Percentiles rank a stretch among this genome's conserved stretches.
Evolutionary conservation across 1,140 invertebrate genomes (phyloP).

Genomic region (Drosophila watanabei): DNA sequence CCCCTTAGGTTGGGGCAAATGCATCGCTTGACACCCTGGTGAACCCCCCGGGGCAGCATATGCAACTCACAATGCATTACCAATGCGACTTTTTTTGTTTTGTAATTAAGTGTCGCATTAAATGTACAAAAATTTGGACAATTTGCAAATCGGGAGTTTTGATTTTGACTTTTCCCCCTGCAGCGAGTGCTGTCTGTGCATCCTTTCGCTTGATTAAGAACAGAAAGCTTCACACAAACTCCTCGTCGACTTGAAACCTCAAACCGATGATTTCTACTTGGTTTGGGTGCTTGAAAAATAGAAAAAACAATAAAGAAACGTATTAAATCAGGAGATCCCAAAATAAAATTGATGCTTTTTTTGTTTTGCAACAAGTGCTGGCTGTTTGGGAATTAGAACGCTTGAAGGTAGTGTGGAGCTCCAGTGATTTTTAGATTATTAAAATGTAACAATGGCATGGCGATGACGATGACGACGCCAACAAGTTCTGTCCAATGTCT

Average conservation of each 20-base stretch:
- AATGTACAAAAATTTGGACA: not conserved
- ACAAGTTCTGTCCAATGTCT: conserved; percentile 17
- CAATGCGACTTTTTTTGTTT: conserved; percentile 1
- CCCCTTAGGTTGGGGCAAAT: conserved; percentile 46
- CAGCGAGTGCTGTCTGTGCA: conserved; percentile 16
- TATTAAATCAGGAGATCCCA: conserved; percentile 46
- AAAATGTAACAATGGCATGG: conserved; percentile 61
- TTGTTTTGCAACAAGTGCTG: conserved; percentile 41
- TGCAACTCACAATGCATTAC: conserved; percentile 1
- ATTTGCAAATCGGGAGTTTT: not conserved
- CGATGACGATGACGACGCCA: not conserved
- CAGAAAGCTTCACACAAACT: conserved; percentile 10
- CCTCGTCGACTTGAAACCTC: conserved; percentile 22
- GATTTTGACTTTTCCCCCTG: not conserved
- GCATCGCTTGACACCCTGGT: conserved; percentile 61
- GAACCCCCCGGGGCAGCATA: conserved; percentile 18
- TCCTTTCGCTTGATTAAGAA: conserved; percentile 46
- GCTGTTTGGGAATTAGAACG: conserved; percentile 33
- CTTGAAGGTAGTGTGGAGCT: conserved; percentile 60
- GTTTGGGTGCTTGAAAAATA: conserved; percentile 41
- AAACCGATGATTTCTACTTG: conserved; percentile 27
- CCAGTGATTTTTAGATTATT: conserved; percentile 77
- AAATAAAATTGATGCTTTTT: conserved; percentile 64
- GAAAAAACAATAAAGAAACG: conserved; percentile 5
- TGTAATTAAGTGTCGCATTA: conserved; percentile 3